phyloP scores from a whole-genome alignment of 2,797 vertebrate genomes.

The Tangara arthus region DNA sequence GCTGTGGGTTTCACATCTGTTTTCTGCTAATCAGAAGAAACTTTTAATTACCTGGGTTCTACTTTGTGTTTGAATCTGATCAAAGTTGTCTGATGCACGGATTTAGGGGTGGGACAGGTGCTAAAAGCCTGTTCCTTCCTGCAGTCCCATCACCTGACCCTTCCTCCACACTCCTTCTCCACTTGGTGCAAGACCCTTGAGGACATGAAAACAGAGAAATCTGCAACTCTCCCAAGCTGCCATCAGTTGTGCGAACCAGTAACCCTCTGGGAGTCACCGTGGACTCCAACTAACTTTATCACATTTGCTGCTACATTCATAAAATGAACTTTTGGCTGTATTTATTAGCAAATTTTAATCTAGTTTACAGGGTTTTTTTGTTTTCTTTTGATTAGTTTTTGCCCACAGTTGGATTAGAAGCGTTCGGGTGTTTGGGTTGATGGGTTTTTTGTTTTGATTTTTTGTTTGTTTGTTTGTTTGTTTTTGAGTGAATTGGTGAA shows the following conservation, averaged over 20 bases:
- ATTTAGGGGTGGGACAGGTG: slow-evolving; percentile 53
- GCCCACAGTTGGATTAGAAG: slow-evolving; percentile 59
- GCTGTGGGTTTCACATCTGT: slow-evolving; percentile 84
- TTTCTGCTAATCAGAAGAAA: slow-evolving; percentile 72
- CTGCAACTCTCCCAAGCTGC: slow-evolving; percentile 73
- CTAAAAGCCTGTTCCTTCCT: slow-evolving; percentile 34
- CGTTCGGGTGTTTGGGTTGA: slow-evolving; percentile 33
- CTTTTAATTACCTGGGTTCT: slow-evolving; percentile 62
- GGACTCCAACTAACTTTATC: slow-evolving; percentile 66
- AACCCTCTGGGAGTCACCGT: slow-evolving; percentile 67
- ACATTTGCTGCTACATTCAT: slow-evolving; percentile 79
- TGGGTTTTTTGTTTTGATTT: neutral
- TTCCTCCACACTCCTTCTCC: slow-evolving; percentile 67
- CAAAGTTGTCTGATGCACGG: slow-evolving; percentile 68
- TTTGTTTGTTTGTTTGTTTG: neutral
- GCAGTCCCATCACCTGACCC: slow-evolving; percentile 31
- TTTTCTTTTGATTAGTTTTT: slow-evolving; percentile 64
- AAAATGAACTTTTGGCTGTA: slow-evolving; percentile 74
- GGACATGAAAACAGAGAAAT: slow-evolving; percentile 69
- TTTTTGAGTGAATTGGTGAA: neutral
- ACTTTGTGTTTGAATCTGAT: slow-evolving; percentile 65
- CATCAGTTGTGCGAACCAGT: slow-evolving; percentile 67
- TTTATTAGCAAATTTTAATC: slow-evolving; percentile 72
- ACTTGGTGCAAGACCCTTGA: slow-evolving; percentile 72
- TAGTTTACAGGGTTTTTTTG: slow-evolving; percentile 59